Percentiles rank a stretch among this genome's conserved stretches.
Conservation (phyloP, 2,888 invertebrate genomes). For the Melieria crassipennis region DNA sequence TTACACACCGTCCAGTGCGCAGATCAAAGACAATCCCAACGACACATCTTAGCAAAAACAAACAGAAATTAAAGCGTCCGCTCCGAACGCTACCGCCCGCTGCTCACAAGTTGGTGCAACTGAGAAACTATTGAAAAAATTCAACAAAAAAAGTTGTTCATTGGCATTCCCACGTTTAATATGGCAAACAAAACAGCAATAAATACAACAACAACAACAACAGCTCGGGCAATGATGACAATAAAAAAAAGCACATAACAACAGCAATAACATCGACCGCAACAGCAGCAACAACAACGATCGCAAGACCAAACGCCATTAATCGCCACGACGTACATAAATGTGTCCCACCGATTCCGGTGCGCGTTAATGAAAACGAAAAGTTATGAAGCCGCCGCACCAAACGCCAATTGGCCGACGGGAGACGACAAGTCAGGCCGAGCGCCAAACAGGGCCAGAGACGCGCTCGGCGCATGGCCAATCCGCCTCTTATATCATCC, state of each 20-base stretch:
- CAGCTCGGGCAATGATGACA: not conserved
- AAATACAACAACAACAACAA: constrained; percentile 4
- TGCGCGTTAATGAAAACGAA: constrained; percentile 18
- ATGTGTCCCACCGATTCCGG: not conserved
- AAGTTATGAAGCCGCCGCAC: constrained; percentile 1
- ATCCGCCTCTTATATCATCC: too few species aligned
- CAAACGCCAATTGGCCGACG: too few species aligned
- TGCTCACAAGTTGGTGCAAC: constrained; percentile 3
- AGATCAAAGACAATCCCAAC: not conserved
- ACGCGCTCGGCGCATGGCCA: too few species aligned
- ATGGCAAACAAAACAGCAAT: constrained; percentile 14
- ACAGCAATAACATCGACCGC: constrained; percentile 22
- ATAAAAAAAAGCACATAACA: constrained; percentile 5
- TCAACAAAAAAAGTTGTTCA: not conserved
- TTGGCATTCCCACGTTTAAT: not conserved
- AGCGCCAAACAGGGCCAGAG: too few species aligned
- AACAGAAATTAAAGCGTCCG: too few species aligned
- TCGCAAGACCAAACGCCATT: not conserved
- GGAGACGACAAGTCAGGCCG: too few species aligned
- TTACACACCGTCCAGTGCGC: too few species aligned
- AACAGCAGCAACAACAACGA: constrained; percentile 16
- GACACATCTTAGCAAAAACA: too few species aligned
- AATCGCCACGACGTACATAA: not conserved
- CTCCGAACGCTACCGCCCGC: not conserved
- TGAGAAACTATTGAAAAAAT: not conserved